Conservation (phyloP, 2,113 vertebrate genomes). For the Carollia perspicillata region DNA sequence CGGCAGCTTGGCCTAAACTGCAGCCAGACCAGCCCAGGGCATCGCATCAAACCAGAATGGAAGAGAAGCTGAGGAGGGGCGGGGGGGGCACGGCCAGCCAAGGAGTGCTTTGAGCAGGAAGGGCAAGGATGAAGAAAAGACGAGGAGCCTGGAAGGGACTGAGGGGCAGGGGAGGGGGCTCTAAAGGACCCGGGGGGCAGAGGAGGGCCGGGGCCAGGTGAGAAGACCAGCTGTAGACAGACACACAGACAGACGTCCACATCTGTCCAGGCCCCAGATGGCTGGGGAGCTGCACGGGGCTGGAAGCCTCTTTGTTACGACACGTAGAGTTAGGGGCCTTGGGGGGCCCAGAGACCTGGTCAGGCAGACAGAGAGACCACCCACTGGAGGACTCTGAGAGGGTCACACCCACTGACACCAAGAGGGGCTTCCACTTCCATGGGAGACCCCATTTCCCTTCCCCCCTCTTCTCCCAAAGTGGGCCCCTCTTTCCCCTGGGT, state of each 20-base stretch:
- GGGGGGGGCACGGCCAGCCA: rapidly evolving
- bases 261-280: background rate
- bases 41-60: background rate
- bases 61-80: background rate
- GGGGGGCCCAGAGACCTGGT: background rate
- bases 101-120: background rate
- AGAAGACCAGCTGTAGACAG: background rate
- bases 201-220: too few species aligned
- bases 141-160: background rate
- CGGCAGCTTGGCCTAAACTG: background rate
- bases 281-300: background rate
- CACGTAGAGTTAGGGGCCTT: background rate
- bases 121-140: background rate
- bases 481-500: background rate
- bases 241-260: background rate
- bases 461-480: background rate
- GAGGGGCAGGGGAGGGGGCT: background rate
- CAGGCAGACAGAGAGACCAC: background rate
- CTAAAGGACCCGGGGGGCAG: background rate
- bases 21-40: background rate
- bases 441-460: background rate
- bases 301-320: background rate
- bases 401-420: background rate
- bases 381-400: background rate
- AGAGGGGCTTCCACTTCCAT: background rate